These are phyloP conservation scores for Takifugu bimaculatus DNA, from an alignment of 2,113 vertebrate genomes.

Conservation along the genomic window DNA sequence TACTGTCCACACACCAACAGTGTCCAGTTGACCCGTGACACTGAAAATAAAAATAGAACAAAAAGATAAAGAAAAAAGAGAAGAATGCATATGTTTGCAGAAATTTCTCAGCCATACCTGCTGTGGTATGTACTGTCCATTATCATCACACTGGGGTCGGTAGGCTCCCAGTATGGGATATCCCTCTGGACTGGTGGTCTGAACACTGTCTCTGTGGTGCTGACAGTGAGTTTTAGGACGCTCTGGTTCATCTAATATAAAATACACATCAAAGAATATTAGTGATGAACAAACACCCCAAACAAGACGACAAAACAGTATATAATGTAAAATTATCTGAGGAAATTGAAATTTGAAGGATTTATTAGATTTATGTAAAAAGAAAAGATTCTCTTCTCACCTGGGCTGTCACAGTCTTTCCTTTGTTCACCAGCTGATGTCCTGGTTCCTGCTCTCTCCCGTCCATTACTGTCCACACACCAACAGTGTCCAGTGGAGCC, in stretches of 20 bases:
- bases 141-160: constrained; percentile 74
- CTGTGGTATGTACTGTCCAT: constrained; percentile 76
- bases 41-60: constrained; percentile 29
- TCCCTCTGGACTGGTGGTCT: constrained; percentile 41
- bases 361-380: background rate
- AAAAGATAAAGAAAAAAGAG: no score
- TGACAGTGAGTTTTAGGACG: constrained; percentile 69
- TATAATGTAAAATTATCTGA: no score
- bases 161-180: constrained; percentile 40
- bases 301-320: no score
- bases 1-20: no score
- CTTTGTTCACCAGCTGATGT: constrained; percentile 53
- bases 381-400: constrained; percentile 12
- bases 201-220: constrained; percentile 56
- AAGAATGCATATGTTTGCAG: no score
- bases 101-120: constrained; percentile 36
- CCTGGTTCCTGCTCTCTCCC: constrained; percentile 77
- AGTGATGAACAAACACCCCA: background rate
- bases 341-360: no score
- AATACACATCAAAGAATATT: background rate
- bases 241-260: constrained; percentile 21
- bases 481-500: constrained; percentile 80
- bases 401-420: constrained; percentile 55
- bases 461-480: constrained; percentile 78
- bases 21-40: constrained; percentile 61